Base-by-base conservation (phyloP, 2,888 invertebrate species). In the Aphodius sticticus region DNA sequence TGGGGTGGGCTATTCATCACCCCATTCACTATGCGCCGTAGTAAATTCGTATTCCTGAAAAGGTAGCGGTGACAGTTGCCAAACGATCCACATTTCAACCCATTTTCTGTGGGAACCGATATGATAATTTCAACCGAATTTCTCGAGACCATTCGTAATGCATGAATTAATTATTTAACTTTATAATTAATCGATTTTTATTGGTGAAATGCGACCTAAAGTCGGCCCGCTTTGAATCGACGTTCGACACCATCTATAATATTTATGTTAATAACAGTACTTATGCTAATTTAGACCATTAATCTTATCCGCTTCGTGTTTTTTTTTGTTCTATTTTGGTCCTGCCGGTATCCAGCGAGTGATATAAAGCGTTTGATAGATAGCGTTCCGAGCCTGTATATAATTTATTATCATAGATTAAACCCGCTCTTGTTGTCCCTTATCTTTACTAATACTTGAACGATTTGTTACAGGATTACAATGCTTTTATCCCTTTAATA, bases 201-300 rank as follows among this genome's bases (percentile, higher is more conserved):
- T 74, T 37, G 74, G 74, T 74, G 74, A 74, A 74, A 74, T 6
- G 14, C 16, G 36, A n/a, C 35, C 6, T 74, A 36, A 37, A 74
- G 35, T 35, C 35, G 74, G 74, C 35, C n/a, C 35, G 35, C 74
- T 74, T 74, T 74, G 74, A 53, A 35, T 35, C 36, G 74, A 16
- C 16, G 15, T 77, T 77, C 36, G 69, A 77, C 69, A 77, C 69
- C 74, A 74, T 74, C 74, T 74, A 77, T 69, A 77, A 69, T 69
- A 71, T 71, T 71, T 77, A 71, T 77, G 53, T 70, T 70, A 77
- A 77, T 78, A 71, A 38, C 53, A 26, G 16, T 72, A 74, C 72
- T 78, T 78, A 78, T 78, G 72, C 72, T 69, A 78, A 71, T 78
- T 16, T 72, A 16, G 53, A 26, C 53, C 78, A 78, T 78, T 74